phyloP scores from a whole-genome alignment of 2,797 vertebrate species.

The Halcyon badia region DNA sequence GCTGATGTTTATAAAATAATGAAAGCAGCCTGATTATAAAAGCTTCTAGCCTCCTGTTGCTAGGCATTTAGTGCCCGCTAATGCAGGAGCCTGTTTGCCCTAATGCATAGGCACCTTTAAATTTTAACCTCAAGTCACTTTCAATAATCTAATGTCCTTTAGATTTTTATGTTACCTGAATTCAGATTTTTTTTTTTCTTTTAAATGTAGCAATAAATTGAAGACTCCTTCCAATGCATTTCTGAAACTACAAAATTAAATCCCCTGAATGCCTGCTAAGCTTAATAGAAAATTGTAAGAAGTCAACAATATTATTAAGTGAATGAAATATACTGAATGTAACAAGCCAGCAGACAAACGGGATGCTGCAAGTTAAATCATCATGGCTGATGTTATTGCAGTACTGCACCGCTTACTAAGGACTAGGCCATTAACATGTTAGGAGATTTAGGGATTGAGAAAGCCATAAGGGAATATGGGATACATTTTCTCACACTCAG shows the following conservation, averaged over 20 bases:
- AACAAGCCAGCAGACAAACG: neutral
- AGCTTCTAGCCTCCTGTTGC: neutral
- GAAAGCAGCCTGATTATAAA: neutral
- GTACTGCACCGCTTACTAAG: neutral
- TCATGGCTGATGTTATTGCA: neutral
- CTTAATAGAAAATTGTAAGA: neutral
- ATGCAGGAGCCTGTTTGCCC: accelerated
- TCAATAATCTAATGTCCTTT: neutral
- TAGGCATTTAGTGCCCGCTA: neutral
- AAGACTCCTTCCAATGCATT: neutral
- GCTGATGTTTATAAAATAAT: neutral
- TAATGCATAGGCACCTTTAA: neutral
- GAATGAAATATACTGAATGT: neutral
- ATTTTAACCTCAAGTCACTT: neutral
- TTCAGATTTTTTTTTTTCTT: neutral
- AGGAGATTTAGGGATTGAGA: neutral
- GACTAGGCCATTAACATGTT: neutral
- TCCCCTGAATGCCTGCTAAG: neutral
- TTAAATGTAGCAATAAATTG: neutral
- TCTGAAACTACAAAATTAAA: neutral
- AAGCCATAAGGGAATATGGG: neutral
- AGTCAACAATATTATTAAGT: neutral
- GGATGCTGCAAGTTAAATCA: neutral
- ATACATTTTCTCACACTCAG: neutral
- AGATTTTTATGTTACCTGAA: neutral